phyloP scores from a whole-genome alignment of 2,113 vertebrate genomes.

The Vicugna pacos region DNA sequence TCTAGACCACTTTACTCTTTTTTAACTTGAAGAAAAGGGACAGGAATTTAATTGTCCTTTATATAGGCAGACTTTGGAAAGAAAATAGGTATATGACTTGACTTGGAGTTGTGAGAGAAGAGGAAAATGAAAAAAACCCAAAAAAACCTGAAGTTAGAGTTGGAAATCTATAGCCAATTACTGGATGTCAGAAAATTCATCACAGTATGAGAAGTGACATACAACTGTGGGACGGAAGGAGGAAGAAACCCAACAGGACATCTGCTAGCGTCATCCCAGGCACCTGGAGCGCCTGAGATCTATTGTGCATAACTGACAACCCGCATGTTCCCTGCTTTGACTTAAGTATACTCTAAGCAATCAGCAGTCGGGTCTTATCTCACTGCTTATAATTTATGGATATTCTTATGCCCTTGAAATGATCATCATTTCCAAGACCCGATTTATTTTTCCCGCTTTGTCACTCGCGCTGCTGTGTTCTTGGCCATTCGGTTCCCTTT shows the following conservation, averaged over 20 bases:
- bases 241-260: not conserved
- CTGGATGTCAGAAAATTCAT: not conserved
- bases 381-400: slow-evolving; percentile 43
- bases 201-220: not conserved
- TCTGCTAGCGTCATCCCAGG: not conserved
- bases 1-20: not conserved
- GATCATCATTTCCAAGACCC: not conserved
- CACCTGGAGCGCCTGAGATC: not conserved
- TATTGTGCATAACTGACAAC: not conserved
- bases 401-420: slow-evolving; percentile 47
- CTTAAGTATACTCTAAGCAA: not conserved
- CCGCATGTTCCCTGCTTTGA: not conserved
- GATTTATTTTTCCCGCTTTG: not conserved
- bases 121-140: not conserved
- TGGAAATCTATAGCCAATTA: slow-evolving; percentile 1
- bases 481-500: not conserved
- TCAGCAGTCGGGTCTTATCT: slow-evolving; percentile 6
- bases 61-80: not conserved
- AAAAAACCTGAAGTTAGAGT: not conserved
- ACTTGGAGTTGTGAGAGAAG: not conserved
- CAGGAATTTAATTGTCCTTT: not conserved
- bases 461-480: not conserved
- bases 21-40: not conserved
- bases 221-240: not conserved
- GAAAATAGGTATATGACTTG: not conserved